Base-by-base conservation (phyloP, 2,888 invertebrate species). In the Molorchus minor region DNA sequence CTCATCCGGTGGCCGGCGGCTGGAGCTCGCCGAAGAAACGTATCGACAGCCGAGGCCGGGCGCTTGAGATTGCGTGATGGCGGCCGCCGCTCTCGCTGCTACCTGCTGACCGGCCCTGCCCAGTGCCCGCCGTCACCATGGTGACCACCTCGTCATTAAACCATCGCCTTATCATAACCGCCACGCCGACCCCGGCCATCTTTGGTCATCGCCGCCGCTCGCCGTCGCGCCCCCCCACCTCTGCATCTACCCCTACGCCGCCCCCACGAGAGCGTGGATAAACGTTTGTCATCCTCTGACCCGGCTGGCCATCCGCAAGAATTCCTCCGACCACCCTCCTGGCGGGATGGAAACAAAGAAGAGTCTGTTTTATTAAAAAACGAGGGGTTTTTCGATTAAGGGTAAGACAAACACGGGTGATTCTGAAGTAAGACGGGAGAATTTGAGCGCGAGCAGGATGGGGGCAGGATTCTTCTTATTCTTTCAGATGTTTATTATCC, bases 111-210 rank as follows among this genome's bases (percentile, higher is more conserved):
- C 81, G 80, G 80, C 79, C 80, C 79, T 80, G 80, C 80, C 81
- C 82, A 81, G 79, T 79, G 81, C 80, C 81, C 79, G 78, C 79
- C 81, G 82, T 82, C 77, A 74, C 78, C 80, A 82, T 82, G 79
- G 79, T 79, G 79, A 82, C 82, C 80, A 80, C 81, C 80, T 81
- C 81, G 82, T 82, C 82, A 82, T 83, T 82, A 83, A 82, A 82
- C 81, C 81, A 82, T 82, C 82, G 82, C 82, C 82, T 83, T 82
- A 83, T 83, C 83, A 83, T 83, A 83, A 83, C 82, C 82, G 80
- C 80, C 81, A 69, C 69, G 71, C 74, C 80, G 79, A 75, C 73
- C 74, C 74, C 80, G 78, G 79, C 80, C 80, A 80, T 80, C 79
- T 80, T 80, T 79, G 79, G 80, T 76, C 77, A 79, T 79, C 78